Evolutionary conservation across 2,113 vertebrate genomes (phyloP).

Genomic region (Gambusia holbrooki): DNA sequence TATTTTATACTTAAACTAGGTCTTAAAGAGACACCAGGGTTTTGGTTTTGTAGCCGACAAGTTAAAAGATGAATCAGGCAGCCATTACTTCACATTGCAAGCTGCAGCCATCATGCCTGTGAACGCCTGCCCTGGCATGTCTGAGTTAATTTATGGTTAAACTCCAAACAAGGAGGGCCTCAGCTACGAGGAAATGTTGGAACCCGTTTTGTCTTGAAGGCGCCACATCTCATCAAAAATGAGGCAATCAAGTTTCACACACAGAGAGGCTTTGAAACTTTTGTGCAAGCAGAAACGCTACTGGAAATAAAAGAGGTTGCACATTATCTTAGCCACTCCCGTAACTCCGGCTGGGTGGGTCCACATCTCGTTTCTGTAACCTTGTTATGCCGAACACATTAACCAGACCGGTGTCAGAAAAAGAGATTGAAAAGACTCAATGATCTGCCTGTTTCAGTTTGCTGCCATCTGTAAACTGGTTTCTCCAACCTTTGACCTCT

Average conservation of each 20-base stretch:
- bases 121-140: slow-evolving; percentile 31
- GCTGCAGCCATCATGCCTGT: background rate
- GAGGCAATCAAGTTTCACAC: background rate
- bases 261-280: background rate
- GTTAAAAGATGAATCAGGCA: background rate
- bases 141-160: background rate
- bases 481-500: slow-evolving; percentile 25
- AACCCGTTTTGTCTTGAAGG: slow-evolving; percentile 2
- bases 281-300: background rate
- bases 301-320: background rate
- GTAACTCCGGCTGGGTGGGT: background rate
- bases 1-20: background rate
- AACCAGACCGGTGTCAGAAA: background rate
- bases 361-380: background rate
- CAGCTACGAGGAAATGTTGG: slow-evolving; percentile 18
- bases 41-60: slow-evolving; percentile 5
- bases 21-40: background rate
- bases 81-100: background rate
- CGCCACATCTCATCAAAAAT: slow-evolving; percentile 1
- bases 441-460: slow-evolving; percentile 26
- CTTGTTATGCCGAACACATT: background rate
- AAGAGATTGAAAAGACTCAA: slow-evolving; percentile 14
- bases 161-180: slow-evolving; percentile 26
- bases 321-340: background rate
- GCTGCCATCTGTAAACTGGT: slow-evolving; percentile 6